Conservation (phyloP, 2,113 vertebrate genomes). For the Melospiza georgiana region DNA sequence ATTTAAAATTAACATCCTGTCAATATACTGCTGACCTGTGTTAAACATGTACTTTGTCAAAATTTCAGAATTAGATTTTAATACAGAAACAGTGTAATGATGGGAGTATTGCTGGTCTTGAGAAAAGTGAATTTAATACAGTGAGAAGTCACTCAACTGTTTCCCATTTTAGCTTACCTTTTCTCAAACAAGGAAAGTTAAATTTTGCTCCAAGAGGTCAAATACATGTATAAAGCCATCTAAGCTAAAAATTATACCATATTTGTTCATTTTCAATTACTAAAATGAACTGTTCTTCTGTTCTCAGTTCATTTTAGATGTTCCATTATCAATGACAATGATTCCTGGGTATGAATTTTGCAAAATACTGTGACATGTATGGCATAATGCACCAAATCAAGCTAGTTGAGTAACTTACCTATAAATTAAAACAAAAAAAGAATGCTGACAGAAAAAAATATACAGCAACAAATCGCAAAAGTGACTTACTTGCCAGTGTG, state of each 20-base stretch:
- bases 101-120: not conserved
- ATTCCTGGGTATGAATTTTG: not conserved
- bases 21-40: constrained; percentile 38
- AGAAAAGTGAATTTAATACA: constrained; percentile 8
- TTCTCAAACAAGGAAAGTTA: not conserved
- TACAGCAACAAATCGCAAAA: not conserved
- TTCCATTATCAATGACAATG: not conserved
- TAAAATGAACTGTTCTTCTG: not conserved
- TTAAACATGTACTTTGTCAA: constrained; percentile 49
- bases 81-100: not conserved
- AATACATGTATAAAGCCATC: not conserved
- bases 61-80: constrained; percentile 39
- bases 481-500: not conserved
- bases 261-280: not conserved
- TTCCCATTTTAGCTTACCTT: constrained; percentile 5
- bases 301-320: not conserved
- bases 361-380: not conserved
- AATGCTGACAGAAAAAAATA: not conserved
- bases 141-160: not conserved
- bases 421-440: not conserved
- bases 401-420: not conserved
- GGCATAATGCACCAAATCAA: not conserved
- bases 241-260: not conserved
- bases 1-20: constrained; percentile 65
- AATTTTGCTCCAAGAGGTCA: not conserved